Evolutionary conservation across 2,888 invertebrate genomes (phyloP).

Genomic region (Ligdia adustata): DNA sequence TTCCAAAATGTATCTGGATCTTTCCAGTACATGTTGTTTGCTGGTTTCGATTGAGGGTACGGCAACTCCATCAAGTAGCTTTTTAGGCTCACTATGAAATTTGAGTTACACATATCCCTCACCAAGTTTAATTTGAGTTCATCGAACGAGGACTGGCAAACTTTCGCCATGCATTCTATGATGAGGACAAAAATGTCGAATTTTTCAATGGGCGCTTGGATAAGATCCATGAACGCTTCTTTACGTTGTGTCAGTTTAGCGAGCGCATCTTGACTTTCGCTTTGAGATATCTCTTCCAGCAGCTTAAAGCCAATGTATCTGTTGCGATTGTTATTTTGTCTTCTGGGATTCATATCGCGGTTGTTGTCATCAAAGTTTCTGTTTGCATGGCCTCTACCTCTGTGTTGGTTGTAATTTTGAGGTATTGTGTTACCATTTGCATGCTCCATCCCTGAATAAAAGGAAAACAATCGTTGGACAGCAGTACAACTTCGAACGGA

Average conservation of each 20-base stretch:
- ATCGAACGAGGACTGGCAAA: slow-evolving; percentile 60
- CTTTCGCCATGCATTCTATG: slow-evolving; percentile 65
- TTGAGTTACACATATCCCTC: slow-evolving; percentile 61
- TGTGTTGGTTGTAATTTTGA: neutral
- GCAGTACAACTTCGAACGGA: too few relatives aligned
- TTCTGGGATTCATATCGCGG: neutral
- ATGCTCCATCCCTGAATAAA: neutral
- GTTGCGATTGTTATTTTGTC: slow-evolving; percentile 7
- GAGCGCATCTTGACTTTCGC: slow-evolving; percentile 60
- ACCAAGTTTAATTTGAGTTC: slow-evolving; percentile 59
- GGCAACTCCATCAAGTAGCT: slow-evolving; percentile 65
- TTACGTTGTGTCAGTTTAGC: slow-evolving; percentile 54
- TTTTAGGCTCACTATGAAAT: slow-evolving; percentile 54
- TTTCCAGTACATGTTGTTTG: slow-evolving; percentile 59
- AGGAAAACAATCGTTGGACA: too few relatives aligned
- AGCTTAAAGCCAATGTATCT: slow-evolving; percentile 46
- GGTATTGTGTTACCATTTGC: neutral
- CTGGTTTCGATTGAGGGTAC: slow-evolving; percentile 38
- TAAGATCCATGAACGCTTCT: slow-evolving; percentile 55
- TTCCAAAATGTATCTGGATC: slow-evolving; percentile 63
- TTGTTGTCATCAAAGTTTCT: slow-evolving; percentile 1
- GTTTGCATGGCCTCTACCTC: slow-evolving; percentile 6
- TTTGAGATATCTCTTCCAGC: slow-evolving; percentile 57
- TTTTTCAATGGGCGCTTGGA: slow-evolving; percentile 51
- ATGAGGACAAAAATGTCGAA: slow-evolving; percentile 64